phyloP scores from a whole-genome alignment of 2,888 invertebrate species.

The Cataglyphis albicans region DNA sequence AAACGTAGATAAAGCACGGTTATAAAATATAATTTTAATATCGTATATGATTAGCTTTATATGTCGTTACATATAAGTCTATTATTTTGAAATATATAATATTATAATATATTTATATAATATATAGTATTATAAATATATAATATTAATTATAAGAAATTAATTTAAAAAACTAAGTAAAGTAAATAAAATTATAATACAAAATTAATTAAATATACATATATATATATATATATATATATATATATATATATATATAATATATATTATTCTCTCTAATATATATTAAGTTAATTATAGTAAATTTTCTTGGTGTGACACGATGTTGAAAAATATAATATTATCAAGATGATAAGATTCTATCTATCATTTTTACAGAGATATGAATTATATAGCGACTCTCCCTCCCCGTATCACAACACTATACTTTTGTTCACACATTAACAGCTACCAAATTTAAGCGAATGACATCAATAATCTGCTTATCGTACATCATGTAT shows the following conservation, averaged over 20 bases:
- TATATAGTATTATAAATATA: conserved; percentile 5
- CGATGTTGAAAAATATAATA: neutral
- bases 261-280: conserved; percentile 43
- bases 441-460: neutral
- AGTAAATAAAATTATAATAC: neutral
- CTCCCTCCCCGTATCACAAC: neutral
- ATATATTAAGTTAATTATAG: neutral
- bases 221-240: conserved; percentile 33
- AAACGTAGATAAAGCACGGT: neutral
- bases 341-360: conserved; percentile 12
- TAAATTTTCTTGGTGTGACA: neutral
- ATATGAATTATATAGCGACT: neutral
- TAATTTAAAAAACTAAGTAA: no score
- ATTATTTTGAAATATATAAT: neutral
- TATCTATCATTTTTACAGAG: neutral
- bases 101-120: neutral
- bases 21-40: neutral
- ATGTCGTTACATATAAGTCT: neutral
- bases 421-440: neutral
- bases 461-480: neutral
- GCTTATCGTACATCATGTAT: neutral
- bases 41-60: neutral
- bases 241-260: conserved; percentile 46
- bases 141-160: no score
- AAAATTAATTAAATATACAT: neutral